Percentiles rank a stretch among this genome's conserved stretches.
These are phyloP conservation scores for Coilia nasus DNA, from an alignment of 2,797 vertebrate genomes.

Conservation along the genomic window DNA sequence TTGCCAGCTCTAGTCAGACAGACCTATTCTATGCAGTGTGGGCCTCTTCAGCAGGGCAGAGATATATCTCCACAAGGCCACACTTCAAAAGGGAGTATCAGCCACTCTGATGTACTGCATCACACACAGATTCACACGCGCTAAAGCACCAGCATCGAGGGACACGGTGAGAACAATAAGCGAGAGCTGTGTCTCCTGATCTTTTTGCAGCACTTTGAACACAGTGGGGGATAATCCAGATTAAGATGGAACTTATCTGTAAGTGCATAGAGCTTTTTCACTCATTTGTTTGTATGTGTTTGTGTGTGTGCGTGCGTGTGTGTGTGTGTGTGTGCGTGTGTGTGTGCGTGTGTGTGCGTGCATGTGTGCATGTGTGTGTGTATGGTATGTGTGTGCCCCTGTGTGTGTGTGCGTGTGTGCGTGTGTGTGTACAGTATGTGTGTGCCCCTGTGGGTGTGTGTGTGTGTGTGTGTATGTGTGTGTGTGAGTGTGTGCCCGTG, in stretches of 20 bases:
- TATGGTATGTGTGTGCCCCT: background rate
- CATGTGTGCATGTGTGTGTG: background rate
- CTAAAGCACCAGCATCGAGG: background rate
- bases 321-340: background rate
- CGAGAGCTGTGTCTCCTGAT: background rate
- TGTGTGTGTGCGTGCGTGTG: background rate
- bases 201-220: background rate
- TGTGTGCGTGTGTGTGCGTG: background rate
- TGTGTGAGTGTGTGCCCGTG: background rate
- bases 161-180: background rate
- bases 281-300: background rate
- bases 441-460: background rate
- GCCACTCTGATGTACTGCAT: background rate
- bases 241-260: background rate
- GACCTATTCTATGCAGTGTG: background rate
- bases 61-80: background rate
- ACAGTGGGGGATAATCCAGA: slow-evolving; percentile 10
- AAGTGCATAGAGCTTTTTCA: background rate
- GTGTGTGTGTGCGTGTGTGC: background rate
- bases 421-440: background rate
- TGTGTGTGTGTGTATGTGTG: background rate
- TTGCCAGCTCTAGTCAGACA: background rate
- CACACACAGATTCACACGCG: background rate
- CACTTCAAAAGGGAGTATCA: background rate
- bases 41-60: background rate